These are phyloP conservation scores for Drosophila sucinea DNA, from an alignment of 1,140 invertebrate genomes.

Conservation along the genomic window DNA sequence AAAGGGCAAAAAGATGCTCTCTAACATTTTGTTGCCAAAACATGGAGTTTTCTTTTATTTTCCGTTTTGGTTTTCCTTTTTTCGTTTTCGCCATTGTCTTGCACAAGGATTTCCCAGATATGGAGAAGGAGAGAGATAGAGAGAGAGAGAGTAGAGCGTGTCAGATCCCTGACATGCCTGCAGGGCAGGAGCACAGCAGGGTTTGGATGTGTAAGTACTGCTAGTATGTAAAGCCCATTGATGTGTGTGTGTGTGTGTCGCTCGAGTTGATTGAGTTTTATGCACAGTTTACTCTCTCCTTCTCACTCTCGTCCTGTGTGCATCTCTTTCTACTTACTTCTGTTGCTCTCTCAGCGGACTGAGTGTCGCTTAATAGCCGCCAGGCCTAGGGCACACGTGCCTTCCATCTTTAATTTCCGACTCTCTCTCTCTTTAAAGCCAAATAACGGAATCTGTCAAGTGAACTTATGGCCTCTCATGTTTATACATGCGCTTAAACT, in stretches of 20 bases:
- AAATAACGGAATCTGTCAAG: neutral
- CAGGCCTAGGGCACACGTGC: constrained; percentile 61
- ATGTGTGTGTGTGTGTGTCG: constrained; percentile 53
- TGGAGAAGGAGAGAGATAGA: constrained; percentile 31
- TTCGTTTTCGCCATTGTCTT: constrained; percentile 55
- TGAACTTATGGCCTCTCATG: constrained; percentile 7
- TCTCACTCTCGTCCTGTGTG: neutral
- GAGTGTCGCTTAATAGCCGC: constrained; percentile 72
- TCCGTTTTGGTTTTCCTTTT: constrained; percentile 41
- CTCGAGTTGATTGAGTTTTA: constrained; percentile 79
- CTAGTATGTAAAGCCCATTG: constrained; percentile 64
- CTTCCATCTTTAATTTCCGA: constrained; percentile 67
- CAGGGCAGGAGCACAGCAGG: constrained; percentile 28
- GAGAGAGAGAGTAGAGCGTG: constrained; percentile 70
- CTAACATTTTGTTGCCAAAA: constrained; percentile 25
- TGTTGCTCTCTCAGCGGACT: constrained; percentile 5
- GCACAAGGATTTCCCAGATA: constrained; percentile 55
- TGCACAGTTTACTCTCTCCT: constrained; percentile 66
- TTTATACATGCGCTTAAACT: constrained; percentile 47
- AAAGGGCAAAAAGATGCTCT: constrained; percentile 56
- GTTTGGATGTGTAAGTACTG: constrained; percentile 6
- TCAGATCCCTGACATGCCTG: constrained; percentile 76
- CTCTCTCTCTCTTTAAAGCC: neutral
- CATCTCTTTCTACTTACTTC: neutral
- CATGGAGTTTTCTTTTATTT: constrained; percentile 20